Conservation (phyloP, 2,113 vertebrate species). For the Machaerirhynchus nigripectus region DNA sequence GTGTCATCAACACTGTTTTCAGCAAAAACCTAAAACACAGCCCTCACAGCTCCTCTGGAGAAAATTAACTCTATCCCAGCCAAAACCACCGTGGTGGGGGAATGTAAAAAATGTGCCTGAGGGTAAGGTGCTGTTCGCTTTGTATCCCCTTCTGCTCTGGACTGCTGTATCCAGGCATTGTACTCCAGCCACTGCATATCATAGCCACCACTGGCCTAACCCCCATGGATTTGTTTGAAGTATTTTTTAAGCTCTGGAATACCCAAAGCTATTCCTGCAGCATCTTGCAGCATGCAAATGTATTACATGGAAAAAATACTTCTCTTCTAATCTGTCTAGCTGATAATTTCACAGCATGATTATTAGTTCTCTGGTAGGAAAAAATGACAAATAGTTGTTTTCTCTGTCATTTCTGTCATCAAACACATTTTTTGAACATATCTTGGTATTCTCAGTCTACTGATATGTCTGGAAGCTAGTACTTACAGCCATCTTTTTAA, state of each 20-base stretch:
- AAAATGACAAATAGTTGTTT: background rate
- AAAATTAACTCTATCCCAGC: background rate
- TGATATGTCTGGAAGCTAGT: background rate
- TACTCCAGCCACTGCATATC: background rate
- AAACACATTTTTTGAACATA: background rate
- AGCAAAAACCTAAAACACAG: background rate
- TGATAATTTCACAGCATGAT: slow-evolving; percentile 16
- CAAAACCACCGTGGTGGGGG: background rate
- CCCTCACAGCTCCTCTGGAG: background rate
- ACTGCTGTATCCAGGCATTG: background rate
- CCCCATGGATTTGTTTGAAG: background rate
- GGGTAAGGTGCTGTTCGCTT: background rate
- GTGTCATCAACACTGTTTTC: background rate
- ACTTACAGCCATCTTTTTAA: background rate
- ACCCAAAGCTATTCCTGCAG: background rate
- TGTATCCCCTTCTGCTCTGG: background rate
- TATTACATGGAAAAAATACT: background rate
- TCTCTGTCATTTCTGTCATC: background rate
- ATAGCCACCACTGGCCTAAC: background rate
- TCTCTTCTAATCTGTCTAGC: background rate
- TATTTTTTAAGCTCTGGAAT: background rate
- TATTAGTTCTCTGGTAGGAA: slow-evolving; percentile 1
- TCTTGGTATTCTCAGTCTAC: background rate
- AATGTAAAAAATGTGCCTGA: background rate
- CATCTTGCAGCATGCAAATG: background rate